A percentile compares a stretch with the other conserved stretches of the same genome.
Conservation (phyloP, 2,888 invertebrate species). For the Drosophila acutilabella region DNA sequence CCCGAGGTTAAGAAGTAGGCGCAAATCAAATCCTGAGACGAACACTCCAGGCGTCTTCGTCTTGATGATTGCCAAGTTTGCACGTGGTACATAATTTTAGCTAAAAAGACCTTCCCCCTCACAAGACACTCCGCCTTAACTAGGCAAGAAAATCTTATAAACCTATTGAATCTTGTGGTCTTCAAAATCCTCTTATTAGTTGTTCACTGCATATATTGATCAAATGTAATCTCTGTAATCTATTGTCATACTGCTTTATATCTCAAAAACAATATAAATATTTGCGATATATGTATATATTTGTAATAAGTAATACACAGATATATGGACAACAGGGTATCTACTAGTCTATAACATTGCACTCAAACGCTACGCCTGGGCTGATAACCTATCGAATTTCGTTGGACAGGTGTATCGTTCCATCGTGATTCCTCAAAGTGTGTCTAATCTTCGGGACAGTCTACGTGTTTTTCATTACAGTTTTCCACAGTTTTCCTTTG, state of each 20-base stretch:
- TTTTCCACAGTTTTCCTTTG: slow-evolving; percentile 2
- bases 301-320: too few species aligned
- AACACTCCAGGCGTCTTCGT: slow-evolving; percentile 37
- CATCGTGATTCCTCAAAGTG: slow-evolving; percentile 53
- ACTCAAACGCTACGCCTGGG: not conserved
- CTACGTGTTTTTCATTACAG: slow-evolving; percentile 48
- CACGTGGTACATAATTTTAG: slow-evolving; percentile 58
- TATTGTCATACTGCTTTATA: too few species aligned
- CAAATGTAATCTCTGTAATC: too few species aligned
- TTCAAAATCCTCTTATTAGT: slow-evolving; percentile 2
- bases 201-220: not conserved
- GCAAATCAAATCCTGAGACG: slow-evolving; percentile 62
- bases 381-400: slow-evolving; percentile 41
- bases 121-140: not conserved
- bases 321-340: slow-evolving; percentile 17
- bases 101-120: not conserved
- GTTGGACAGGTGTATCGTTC: slow-evolving; percentile 39
- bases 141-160: not conserved
- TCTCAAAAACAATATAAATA: too few species aligned
- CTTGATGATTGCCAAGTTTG: slow-evolving; percentile 45
- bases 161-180: not conserved
- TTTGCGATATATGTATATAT: too few species aligned
- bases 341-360: not conserved
- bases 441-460: slow-evolving; percentile 27
- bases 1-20: slow-evolving; percentile 32